Conservation (phyloP, 2,797 vertebrate species). For the Myotis pilosus region DNA sequence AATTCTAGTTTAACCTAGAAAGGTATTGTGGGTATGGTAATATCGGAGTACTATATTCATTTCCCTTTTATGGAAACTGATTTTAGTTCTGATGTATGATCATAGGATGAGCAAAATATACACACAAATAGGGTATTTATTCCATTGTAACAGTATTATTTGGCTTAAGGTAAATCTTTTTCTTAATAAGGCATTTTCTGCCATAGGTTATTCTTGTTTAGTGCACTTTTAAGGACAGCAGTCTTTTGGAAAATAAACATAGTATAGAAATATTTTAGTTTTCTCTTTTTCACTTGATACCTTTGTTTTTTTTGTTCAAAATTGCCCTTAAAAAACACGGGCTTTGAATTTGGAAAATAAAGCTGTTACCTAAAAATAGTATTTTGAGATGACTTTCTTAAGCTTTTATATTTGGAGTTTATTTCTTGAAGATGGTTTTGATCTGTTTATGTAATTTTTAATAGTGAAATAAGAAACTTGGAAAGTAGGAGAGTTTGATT, state of each 20-base stretch:
- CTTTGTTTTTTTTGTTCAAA: slow-evolving; percentile 29
- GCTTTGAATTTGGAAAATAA: slow-evolving; percentile 61
- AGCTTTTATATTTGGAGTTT: slow-evolving; percentile 53
- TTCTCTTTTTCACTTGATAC: slow-evolving; percentile 27
- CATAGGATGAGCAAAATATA: slow-evolving; percentile 8
- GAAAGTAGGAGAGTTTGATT: slow-evolving; percentile 45
- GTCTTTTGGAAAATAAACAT: slow-evolving; percentile 31
- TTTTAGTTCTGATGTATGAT: slow-evolving; percentile 43
- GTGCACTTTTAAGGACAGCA: slow-evolving; percentile 42
- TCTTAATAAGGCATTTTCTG: slow-evolving; percentile 14
- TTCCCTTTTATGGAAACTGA: slow-evolving; percentile 38
- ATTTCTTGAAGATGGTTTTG: slow-evolving; percentile 42
- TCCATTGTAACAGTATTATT: slow-evolving; percentile 23
- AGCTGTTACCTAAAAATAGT: slow-evolving; percentile 39
- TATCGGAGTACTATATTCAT: slow-evolving; percentile 12
- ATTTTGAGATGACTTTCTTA: slow-evolving; percentile 52
- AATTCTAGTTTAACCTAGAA: slow-evolving; percentile 18
- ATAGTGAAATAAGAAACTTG: slow-evolving; percentile 55
- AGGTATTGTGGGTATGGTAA: neutral
- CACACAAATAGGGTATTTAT: slow-evolving; percentile 33
- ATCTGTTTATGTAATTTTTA: slow-evolving; percentile 52
- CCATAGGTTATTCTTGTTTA: slow-evolving; percentile 4
- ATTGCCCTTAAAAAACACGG: slow-evolving; percentile 26
- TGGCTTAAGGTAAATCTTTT: slow-evolving; percentile 44
- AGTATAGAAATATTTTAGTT: neutral